Base-by-base conservation (phyloP, 2,888 invertebrate species). In the Pammene aurita region DNA sequence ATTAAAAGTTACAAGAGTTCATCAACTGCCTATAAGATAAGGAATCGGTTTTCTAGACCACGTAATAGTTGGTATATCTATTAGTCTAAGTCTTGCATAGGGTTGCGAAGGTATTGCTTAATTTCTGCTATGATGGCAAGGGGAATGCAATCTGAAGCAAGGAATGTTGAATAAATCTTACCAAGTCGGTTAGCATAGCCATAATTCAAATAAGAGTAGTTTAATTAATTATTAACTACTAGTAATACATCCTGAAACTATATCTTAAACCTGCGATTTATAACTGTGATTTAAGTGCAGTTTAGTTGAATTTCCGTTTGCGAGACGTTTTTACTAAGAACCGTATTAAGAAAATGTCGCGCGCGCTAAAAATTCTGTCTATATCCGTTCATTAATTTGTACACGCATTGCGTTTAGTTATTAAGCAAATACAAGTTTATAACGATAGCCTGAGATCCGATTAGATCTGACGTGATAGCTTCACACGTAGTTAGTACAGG, bases 1-100 rank as follows among this genome's bases (percentile, higher is more conserved):
- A 73, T 71, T 44, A 72, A 74, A 62, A 74, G 74, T 76, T 75
- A 70, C 75, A 73, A 73, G 74, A 78, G 80, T 83, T 80, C 82
- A 84, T 80, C 74, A 76, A 78, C 73, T 74, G 64, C 57, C 14
- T 44, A 9, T 67, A 62, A 66, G 70, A 61, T 67, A 44, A 61
- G 64, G 52, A 56, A 54, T 54, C 46, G 41, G 48, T 65, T 69
- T 70, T 48, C 66, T 56, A 66, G 16, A 62, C 70, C 72, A 72
- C 73, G 73, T 76, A 72, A 72, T 71, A 71, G 67, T 66, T 71
- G 48, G 41, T 50, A 18, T 62, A 61, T 62, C 65, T 63, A 58
- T 58, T 65, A 42, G 16, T 26, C 52, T 63, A 14, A 16, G 54
- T 63, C 48, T 65, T 62, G 50, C 65, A 64, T 7, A 60, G 64